Evolutionary conservation across 1,140 invertebrate genomes (phyloP).

Genomic region (Monochamus saltuarius): DNA sequence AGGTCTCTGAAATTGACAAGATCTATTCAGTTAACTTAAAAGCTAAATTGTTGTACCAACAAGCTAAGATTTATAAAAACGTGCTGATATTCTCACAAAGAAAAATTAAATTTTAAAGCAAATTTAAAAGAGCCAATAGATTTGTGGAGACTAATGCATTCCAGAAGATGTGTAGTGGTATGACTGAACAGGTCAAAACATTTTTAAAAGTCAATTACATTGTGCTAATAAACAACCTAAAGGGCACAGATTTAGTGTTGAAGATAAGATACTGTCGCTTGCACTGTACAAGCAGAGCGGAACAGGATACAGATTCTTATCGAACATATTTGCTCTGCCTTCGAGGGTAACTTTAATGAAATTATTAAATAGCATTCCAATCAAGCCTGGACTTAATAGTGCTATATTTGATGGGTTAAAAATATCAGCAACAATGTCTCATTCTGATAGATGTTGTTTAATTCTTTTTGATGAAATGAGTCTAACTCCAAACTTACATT

Average conservation of each 20-base stretch:
- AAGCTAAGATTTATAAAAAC: too few species aligned
- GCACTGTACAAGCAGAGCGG: constrained; percentile 28
- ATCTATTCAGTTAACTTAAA: too few species aligned
- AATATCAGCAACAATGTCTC: constrained; percentile 12
- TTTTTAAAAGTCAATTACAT: constrained; percentile 23
- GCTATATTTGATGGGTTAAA: constrained; percentile 21
- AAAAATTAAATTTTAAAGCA: too few species aligned
- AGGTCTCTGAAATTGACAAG: too few species aligned
- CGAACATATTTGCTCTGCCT: constrained; percentile 27
- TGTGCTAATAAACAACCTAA: constrained; percentile 19
- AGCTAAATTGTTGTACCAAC: too few species aligned
- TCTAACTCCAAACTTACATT: constrained; percentile 16
- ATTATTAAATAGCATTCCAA: constrained; percentile 21
- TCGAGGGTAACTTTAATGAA: constrained; percentile 19
- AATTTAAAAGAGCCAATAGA: too few species aligned
- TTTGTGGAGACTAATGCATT: too few species aligned
- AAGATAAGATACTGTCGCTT: constrained; percentile 24
- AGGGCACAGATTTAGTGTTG: constrained; percentile 18
- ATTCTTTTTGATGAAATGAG: constrained; percentile 28
- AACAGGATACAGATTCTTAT: constrained; percentile 21
- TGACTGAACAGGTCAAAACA: neutral
- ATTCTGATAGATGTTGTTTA: constrained; percentile 19
- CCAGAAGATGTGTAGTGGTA: too few species aligned
- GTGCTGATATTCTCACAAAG: too few species aligned
- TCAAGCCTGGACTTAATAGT: constrained; percentile 18